These are phyloP conservation scores for Chorisops tibialis DNA, from an alignment of 2,888 invertebrate genomes.

Conservation along the genomic window DNA sequence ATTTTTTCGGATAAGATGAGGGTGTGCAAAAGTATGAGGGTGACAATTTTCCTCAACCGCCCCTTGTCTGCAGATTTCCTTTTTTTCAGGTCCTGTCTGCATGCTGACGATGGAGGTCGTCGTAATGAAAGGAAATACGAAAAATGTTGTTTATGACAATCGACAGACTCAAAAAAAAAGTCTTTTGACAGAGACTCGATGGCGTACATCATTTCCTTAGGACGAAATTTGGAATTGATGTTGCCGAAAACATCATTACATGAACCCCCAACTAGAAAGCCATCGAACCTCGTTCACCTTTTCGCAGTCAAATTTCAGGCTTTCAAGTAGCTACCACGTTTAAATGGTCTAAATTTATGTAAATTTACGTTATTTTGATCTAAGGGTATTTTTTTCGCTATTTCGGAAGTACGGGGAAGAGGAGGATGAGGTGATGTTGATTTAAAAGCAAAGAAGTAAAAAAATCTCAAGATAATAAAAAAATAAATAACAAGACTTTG, in stretches of 20 bases:
- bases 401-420: slow-evolving; percentile 3
- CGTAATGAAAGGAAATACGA: slow-evolving; percentile 25
- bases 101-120: slow-evolving; percentile 2
- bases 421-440: too few species aligned
- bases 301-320: neutral
- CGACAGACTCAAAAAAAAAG: slow-evolving; percentile 26
- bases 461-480: slow-evolving; percentile 29
- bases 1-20: neutral
- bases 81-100: neutral
- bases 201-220: neutral
- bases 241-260: slow-evolving; percentile 2
- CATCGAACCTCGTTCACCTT: neutral
- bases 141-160: slow-evolving; percentile 31
- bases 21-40: slow-evolving; percentile 26
- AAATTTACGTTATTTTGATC: slow-evolving; percentile 34
- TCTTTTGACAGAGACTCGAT: slow-evolving; percentile 8
- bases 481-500: slow-evolving; percentile 26
- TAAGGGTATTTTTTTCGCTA: slow-evolving; percentile 11
- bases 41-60: slow-evolving; percentile 27
- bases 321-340: slow-evolving; percentile 8
- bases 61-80: neutral
- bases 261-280: neutral
- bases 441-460: neutral
- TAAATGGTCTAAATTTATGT: slow-evolving; percentile 30
- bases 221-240: slow-evolving; percentile 11